These are phyloP conservation scores for Agapornis roseicollis DNA, from an alignment of 2,113 vertebrate genomes.

Conservation along the genomic window DNA sequence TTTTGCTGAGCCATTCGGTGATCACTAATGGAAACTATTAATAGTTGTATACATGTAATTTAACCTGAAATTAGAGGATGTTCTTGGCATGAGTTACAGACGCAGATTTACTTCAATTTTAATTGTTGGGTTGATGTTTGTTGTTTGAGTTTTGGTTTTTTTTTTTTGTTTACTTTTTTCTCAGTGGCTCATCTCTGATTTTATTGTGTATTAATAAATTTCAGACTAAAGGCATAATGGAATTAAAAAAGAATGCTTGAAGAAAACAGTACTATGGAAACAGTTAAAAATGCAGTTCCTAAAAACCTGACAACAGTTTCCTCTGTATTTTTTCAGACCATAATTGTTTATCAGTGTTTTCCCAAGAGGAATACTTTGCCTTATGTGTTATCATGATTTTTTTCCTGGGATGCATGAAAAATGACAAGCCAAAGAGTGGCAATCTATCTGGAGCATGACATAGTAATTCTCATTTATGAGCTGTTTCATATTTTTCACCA, in stretches of 20 bases:
- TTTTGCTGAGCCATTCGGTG: not conserved
- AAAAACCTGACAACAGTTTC: not conserved
- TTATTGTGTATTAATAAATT: not conserved
- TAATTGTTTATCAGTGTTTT: not conserved
- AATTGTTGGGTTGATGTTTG: not conserved
- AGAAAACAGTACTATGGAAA: not conserved
- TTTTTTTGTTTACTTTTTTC: not conserved
- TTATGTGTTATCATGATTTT: not conserved
- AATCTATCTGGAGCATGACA: not conserved
- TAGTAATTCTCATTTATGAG: not conserved
- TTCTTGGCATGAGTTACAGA: not conserved
- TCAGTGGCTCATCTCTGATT: not conserved
- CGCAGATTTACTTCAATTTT: not conserved
- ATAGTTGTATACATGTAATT: not conserved
- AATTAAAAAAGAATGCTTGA: not conserved
- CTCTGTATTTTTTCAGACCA: not conserved
- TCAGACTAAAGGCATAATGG: not conserved
- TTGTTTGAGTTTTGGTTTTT: accelerated
- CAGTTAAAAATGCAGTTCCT: not conserved
- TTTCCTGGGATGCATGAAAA: not conserved
- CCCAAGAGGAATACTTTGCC: not conserved
- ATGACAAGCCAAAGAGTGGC: not conserved
- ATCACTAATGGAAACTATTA: not conserved
- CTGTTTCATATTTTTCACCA: not conserved
- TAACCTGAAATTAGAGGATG: not conserved